Base-by-base conservation (phyloP, 37 sponge, comb jelly and placozoan species). In the Mnemiopsis leidyi region DNA sequence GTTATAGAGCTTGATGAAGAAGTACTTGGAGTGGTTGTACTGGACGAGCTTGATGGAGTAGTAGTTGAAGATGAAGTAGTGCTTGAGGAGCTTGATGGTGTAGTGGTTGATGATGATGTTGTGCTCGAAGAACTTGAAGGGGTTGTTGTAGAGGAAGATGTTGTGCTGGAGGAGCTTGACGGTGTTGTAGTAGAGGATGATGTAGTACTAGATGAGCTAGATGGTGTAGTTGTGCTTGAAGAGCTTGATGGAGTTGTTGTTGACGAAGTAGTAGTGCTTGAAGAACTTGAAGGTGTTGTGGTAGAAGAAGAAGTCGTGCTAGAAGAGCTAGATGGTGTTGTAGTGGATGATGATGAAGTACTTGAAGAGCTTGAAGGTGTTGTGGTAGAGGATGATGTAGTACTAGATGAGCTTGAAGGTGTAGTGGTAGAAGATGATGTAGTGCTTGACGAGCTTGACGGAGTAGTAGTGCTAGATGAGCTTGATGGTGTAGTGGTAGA, bases 1-100 rank as follows among this genome's bases (percentile, higher is more conserved):
- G n/a, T n/a, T n/a, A n/a, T n/a, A n/a, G 61, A 48, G 61, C 61
- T 48, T 48, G 61, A 48, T 48, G n/a, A n/a, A n/a, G n/a, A n/a
- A n/a, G n/a, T n/a, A n/a, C n/a, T n/a, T n/a, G 61, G 75, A 23
- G 75, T 71, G 7, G 75, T 71, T n/a, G 75, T 71, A 28, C 75
- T 71, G 5, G 75, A 71, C 2, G 26, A 71, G 13, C 30, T 71
- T 71, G 75, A 71, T 23, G 75, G 75, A 23, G 75, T 71, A 7
- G 75, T 71, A 23, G 75, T 28, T 71, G 75, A n/a, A 29, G 26
- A 28, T 29, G 75, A 28, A 71, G 73, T 23, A 71, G 73, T 23
- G 73, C 29, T 29, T 71, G 73, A 71, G n/a, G 73, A 48, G 13
- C 61, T 48, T 48, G 61, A 48, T 48, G 61, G 61, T 13, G 61